Percentiles rank a stretch among this genome's conserved stretches.
These are phyloP conservation scores for Merops nubicus DNA, from an alignment of 2,113 vertebrate species.

Conservation along the genomic window DNA sequence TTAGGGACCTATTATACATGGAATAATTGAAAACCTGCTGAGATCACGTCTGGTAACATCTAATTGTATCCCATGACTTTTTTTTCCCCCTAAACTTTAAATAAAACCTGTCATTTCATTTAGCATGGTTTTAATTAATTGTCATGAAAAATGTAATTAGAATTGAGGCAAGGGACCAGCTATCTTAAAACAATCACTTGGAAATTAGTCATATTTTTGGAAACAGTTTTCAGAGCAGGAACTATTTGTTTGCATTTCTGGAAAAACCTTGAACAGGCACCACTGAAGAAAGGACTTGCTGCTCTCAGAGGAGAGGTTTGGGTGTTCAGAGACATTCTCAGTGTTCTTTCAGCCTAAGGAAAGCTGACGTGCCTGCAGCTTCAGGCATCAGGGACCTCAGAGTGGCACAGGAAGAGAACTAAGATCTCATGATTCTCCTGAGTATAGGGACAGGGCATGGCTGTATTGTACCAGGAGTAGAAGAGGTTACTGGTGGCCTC, in stretches of 20 bases:
- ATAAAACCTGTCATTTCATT: constrained; percentile 68
- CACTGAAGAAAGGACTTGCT: neutral
- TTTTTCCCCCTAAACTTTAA: constrained; percentile 43
- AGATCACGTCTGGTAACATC: constrained; percentile 73
- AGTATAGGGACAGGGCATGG: neutral
- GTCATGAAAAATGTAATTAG: constrained; percentile 59
- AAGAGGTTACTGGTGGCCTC: neutral
- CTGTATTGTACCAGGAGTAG: neutral
- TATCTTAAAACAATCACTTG: neutral
- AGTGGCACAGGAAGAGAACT: neutral
- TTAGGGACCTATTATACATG: constrained; percentile 66
- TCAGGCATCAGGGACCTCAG: neutral
- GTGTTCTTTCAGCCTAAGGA: neutral
- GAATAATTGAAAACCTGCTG: constrained; percentile 80
- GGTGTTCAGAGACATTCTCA: neutral
- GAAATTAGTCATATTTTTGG: neutral
- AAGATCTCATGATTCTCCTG: neutral
- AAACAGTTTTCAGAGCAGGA: neutral
- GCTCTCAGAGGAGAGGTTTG: neutral
- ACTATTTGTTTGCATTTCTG: neutral
- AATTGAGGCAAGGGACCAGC: constrained; percentile 11
- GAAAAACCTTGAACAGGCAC: neutral
- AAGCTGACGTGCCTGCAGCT: neutral
- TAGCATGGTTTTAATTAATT: constrained; percentile 73
- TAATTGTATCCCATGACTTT: constrained; percentile 56